Conservation (phyloP, 1,140 invertebrate species). For the Sminthurides bifidus region DNA sequence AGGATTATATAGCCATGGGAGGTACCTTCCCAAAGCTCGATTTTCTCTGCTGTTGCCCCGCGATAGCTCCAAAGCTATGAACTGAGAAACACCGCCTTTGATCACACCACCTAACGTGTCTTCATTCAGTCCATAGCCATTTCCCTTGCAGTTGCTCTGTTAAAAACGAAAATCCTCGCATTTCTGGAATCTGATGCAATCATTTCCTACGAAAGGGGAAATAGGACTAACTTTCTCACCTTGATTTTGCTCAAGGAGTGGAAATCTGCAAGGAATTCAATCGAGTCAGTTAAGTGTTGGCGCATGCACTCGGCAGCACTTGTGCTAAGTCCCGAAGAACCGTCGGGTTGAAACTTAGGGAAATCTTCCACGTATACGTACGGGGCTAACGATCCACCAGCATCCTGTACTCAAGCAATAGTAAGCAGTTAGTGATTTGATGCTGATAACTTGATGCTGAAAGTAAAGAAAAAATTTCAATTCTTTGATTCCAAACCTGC, state of each 20-base stretch:
- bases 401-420: conserved; percentile 42
- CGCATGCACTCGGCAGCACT: conserved; percentile 85
- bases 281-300: conserved; percentile 78
- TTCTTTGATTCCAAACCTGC: conserved; percentile 41
- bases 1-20: conserved; percentile 85
- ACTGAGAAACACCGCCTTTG: conserved; percentile 91
- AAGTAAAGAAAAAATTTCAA: not conserved
- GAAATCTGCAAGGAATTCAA: conserved; percentile 92
- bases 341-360: conserved; percentile 36
- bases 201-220: not conserved
- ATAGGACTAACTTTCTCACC: conserved; percentile 42
- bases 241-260: conserved; percentile 95
- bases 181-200: not conserved
- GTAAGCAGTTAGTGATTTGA: conserved; percentile 22
- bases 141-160: conserved; percentile 67
- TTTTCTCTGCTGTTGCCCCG: conserved; percentile 73
- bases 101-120: conserved; percentile 89
- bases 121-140: conserved; percentile 70
- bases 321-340: conserved; percentile 53
- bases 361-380: conserved; percentile 46
- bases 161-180: conserved; percentile 28
- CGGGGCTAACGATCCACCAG: conserved; percentile 59
- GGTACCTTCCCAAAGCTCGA: conserved; percentile 63
- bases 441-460: conserved; percentile 31
- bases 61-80: conserved; percentile 83